phyloP scores from a whole-genome alignment of 2,113 vertebrate genomes.

The Brevimyrus niger region DNA sequence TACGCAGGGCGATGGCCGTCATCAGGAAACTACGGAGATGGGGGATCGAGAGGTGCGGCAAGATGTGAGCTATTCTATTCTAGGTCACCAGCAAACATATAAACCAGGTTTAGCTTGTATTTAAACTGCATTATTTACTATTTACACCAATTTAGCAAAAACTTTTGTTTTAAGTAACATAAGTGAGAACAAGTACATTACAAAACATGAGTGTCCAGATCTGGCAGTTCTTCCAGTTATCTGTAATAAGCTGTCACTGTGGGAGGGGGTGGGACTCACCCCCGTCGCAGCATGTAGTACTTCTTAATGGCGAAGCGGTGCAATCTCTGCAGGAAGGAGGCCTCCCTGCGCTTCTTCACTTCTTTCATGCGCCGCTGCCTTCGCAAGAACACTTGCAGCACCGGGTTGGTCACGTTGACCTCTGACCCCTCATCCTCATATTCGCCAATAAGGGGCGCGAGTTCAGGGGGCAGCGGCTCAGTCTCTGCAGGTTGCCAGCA shows the following conservation, averaged over 20 bases:
- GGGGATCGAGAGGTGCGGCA: not conserved
- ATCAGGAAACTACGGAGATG: conserved; percentile 71
- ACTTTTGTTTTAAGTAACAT: not conserved
- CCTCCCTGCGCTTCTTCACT: conserved; percentile 63
- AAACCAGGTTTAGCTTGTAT: not conserved
- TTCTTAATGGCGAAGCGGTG: conserved; percentile 71
- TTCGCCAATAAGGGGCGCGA: conserved; percentile 67
- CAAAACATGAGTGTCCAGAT: not conserved
- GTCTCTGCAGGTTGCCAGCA: conserved; percentile 56
- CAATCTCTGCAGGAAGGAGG: conserved; percentile 56
- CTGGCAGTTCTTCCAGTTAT: not conserved
- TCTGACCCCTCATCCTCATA: conserved; percentile 37
- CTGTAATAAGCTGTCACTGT: not conserved
- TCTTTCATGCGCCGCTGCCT: conserved; percentile 70
- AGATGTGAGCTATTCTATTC: not conserved
- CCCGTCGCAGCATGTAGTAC: conserved; percentile 73
- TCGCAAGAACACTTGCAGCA: conserved; percentile 71
- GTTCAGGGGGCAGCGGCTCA: conserved; percentile 74
- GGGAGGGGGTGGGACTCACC: conserved; percentile 53
- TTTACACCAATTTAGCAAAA: not conserved
- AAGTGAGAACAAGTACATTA: not conserved
- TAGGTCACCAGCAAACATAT: not conserved
- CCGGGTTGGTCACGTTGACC: conserved; percentile 59
- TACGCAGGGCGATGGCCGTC: conserved; percentile 81
- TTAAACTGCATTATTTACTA: not conserved